These are phyloP conservation scores for Lanius ludovicianus DNA, from an alignment of 2,113 vertebrate genomes.

Conservation along the genomic window DNA sequence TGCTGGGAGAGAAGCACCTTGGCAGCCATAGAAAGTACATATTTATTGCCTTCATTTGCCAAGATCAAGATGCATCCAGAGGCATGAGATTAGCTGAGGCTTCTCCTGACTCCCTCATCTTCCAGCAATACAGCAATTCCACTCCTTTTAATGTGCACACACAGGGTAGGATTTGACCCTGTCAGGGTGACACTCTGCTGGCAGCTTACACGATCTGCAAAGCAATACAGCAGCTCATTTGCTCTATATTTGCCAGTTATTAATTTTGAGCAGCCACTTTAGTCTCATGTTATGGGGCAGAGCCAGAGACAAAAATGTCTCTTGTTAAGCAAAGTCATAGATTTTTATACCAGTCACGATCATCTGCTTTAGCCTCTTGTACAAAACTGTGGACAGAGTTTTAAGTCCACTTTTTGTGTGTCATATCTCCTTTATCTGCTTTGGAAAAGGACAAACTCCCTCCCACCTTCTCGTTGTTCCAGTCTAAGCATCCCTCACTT, in stretches of 20 bases:
- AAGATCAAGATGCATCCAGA: background rate
- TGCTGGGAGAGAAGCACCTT: background rate
- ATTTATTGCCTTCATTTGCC: background rate
- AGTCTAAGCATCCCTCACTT: background rate
- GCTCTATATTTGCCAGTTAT: background rate
- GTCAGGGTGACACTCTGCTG: background rate
- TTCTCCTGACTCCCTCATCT: background rate
- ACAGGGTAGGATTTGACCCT: background rate
- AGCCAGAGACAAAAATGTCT: background rate
- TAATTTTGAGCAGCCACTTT: background rate
- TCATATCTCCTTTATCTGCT: background rate
- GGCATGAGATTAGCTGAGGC: background rate
- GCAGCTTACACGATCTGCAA: background rate
- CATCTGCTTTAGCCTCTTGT: background rate
- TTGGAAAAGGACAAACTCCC: background rate
- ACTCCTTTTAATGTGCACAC: background rate
- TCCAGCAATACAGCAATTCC: background rate
- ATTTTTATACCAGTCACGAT: background rate
- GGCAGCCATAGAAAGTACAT: background rate
- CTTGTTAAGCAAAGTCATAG: background rate
- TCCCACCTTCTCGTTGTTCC: background rate
- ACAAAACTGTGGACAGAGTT: background rate
- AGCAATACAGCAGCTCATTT: background rate
- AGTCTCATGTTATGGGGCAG: background rate
- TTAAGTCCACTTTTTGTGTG: background rate